phyloP scores from a whole-genome alignment of 2,888 invertebrate genomes.

The Drosophila colorata region DNA sequence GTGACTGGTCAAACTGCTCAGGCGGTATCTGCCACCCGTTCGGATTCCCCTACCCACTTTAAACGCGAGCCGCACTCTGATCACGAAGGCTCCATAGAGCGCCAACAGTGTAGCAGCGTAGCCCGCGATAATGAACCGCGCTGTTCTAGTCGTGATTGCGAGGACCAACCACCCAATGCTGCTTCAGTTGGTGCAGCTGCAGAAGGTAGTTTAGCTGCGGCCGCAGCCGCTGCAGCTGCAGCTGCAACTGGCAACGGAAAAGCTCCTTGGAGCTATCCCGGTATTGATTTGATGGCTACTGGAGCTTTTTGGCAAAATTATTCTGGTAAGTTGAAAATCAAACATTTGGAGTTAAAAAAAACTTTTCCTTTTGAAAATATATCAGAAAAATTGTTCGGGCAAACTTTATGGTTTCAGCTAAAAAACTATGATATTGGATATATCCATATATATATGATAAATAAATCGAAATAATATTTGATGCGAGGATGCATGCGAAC shows the following conservation, averaged over 20 bases:
- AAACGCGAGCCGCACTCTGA: slow-evolving; percentile 83
- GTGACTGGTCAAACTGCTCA: slow-evolving; percentile 57
- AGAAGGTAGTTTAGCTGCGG: slow-evolving; percentile 79
- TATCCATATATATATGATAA: too few relatives aligned
- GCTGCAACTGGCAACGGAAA: slow-evolving; percentile 85
- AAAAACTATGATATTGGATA: too few relatives aligned
- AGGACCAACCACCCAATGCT: slow-evolving; percentile 84
- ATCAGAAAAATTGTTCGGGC: neutral
- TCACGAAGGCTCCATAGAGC: slow-evolving; percentile 80
- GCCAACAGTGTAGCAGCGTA: slow-evolving; percentile 59
- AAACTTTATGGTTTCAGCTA: too few relatives aligned
- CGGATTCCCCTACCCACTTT: slow-evolving; percentile 83
- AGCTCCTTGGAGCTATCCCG: slow-evolving; percentile 89
- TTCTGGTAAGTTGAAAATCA: slow-evolving; percentile 89
- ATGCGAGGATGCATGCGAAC: too few relatives aligned
- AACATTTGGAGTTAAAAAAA: neutral
- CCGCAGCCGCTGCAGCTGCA: slow-evolving; percentile 81
- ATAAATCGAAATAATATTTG: too few relatives aligned
- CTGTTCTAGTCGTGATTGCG: slow-evolving; percentile 74
- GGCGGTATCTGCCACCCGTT: slow-evolving; percentile 56
- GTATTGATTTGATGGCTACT: slow-evolving; percentile 93
- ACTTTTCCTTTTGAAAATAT: neutral
- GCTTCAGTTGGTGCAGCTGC: slow-evolving; percentile 78
- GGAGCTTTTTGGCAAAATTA: slow-evolving; percentile 97
- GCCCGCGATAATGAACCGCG: slow-evolving; percentile 68